Conservation (phyloP, 2,113 vertebrate genomes). For the Clarias batrachus region DNA sequence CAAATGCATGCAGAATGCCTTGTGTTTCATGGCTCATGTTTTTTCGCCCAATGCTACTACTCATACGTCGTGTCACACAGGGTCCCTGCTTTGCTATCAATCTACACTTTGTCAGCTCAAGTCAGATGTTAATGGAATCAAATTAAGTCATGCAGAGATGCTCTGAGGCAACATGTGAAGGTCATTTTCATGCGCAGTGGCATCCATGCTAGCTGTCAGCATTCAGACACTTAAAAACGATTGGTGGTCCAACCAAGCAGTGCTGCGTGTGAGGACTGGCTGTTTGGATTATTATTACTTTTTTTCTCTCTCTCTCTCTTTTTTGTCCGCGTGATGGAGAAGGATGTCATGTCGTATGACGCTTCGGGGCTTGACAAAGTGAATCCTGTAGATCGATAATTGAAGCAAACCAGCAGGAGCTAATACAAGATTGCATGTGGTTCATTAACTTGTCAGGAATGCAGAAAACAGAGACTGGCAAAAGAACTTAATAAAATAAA, state of each 20-base stretch:
- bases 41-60: neutral
- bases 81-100: neutral
- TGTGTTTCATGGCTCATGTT: too few species aligned
- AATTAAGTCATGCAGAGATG: constrained; percentile 7
- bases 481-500: neutral
- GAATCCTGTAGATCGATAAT: constrained; percentile 15
- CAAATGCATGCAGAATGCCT: neutral
- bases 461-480: neutral
- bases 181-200: constrained; percentile 15
- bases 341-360: neutral
- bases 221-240: neutral
- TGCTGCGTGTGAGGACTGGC: neutral
- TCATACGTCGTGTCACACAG: neutral
- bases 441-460: constrained; percentile 20
- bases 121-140: constrained; percentile 27
- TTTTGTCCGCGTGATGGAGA: neutral
- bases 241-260: neutral
- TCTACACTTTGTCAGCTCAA: neutral
- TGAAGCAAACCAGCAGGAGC: constrained; percentile 22
- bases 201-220: neutral
- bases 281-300: neutral
- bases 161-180: neutral
- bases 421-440: neutral
- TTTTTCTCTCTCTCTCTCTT: neutral
- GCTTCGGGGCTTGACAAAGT: neutral